These are phyloP conservation scores for Triplophysa bombifrons DNA, from an alignment of 2,797 vertebrate genomes.

Conservation along the genomic window DNA sequence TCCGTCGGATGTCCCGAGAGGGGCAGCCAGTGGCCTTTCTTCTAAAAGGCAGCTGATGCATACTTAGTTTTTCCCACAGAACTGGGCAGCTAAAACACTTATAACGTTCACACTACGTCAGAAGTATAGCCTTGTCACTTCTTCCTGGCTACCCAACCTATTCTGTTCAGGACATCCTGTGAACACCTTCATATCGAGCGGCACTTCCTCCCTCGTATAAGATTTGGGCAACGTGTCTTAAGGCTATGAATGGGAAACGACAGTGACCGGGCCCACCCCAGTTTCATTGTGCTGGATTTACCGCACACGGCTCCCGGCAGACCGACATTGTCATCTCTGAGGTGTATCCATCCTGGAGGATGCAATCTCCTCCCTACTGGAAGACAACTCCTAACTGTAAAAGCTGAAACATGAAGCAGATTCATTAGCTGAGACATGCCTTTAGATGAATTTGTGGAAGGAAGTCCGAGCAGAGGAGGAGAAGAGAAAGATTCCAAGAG, in stretches of 20 bases:
- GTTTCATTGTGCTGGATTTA: slow-evolving; percentile 26
- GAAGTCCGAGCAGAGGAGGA: slow-evolving; percentile 57
- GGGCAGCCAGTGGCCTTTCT: slow-evolving; percentile 57
- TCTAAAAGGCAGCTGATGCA: slow-evolving; percentile 61
- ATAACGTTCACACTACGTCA: slow-evolving; percentile 63
- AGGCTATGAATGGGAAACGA: slow-evolving; percentile 29
- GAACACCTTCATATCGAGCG: slow-evolving; percentile 29
- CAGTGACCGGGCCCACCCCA: slow-evolving; percentile 11
- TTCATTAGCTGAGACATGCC: slow-evolving; percentile 52
- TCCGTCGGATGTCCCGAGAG: slow-evolving; percentile 54
- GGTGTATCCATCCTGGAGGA: slow-evolving; percentile 51
- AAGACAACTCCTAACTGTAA: slow-evolving; percentile 53
- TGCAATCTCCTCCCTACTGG: slow-evolving; percentile 37
- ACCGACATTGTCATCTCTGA: slow-evolving; percentile 65
- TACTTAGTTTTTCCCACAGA: slow-evolving; percentile 76
- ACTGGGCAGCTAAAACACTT: slow-evolving; percentile 48
- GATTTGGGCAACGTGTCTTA: slow-evolving; percentile 60
- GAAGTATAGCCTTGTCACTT: slow-evolving; percentile 63
- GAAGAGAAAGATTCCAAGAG: slow-evolving; percentile 18
- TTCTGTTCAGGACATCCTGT: slow-evolving; percentile 48
- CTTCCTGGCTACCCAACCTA: slow-evolving; percentile 47
- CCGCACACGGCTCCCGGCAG: slow-evolving; percentile 29
- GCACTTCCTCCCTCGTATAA: slow-evolving; percentile 46
- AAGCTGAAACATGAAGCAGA: slow-evolving; percentile 57
- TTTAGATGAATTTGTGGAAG: slow-evolving; percentile 77